Base-by-base conservation (phyloP, 2,113 vertebrate species). In the Clinocottus analis region DNA sequence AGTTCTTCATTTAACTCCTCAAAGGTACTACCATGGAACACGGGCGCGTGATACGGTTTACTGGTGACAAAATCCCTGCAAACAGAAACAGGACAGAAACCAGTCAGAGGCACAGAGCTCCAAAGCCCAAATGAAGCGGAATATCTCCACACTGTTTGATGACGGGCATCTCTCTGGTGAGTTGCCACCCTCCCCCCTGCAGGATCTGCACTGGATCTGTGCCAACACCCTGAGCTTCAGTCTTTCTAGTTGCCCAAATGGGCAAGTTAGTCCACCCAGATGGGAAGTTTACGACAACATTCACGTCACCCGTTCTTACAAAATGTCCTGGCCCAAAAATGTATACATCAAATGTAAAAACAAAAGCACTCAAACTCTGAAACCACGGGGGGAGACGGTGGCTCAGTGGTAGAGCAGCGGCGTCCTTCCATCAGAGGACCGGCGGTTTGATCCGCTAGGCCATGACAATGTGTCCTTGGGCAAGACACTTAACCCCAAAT, bases 1-100 rank as follows among this genome's bases (percentile, higher is more conserved):
- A 39, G 23, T 9, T 4, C 35, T 53, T 68, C 47, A 79, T 74
- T 61, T 66, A 51, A 62, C 37, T 9, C 25, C n/a, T 56, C 13
- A 39, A 53, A 63, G 17, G 53, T 16, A 11, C 1, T 11, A 31
- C 62, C 2, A 17, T 58, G 67, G 33, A 85, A 33, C 37, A 79
- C 56, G 17, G 19, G 17, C 10, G 7, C 17, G 12, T 33, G 10
- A 10, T 19, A 35, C 17, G 0, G 37, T 27, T 43, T 33, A 14
- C 31, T 19, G 7, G 11, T 29, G 63, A 67, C 43, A 53, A 25
- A 56, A 63, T 23, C 3, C 1, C 7, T 47, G 37, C n/a, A 69
- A 68, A 16, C 14, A 13, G 59, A 5, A 43, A 31, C 29, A 31
- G n/a, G n/a, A n/a, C n/a, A n/a, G n/a, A n/a, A n/a, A n/a, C n/a